These are phyloP conservation scores for Xanthorhoe spadicearia DNA, from an alignment of 2,888 invertebrate species.

Conservation along the genomic window DNA sequence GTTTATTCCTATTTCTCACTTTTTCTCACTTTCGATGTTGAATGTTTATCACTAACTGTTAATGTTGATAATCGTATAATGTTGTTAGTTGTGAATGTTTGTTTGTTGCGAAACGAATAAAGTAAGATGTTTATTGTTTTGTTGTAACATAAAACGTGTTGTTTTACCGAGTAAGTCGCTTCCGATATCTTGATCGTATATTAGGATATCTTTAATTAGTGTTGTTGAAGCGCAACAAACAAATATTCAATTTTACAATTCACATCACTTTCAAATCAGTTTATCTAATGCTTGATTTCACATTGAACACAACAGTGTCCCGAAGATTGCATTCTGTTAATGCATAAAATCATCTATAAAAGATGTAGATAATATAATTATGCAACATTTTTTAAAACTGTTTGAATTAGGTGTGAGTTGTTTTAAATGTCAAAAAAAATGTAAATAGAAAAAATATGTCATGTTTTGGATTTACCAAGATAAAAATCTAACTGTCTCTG, in stretches of 20 bases:
- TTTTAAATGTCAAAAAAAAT: slow-evolving; percentile 25
- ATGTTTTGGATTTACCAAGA: background rate
- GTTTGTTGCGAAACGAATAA: slow-evolving; percentile 36
- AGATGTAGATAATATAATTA: no score
- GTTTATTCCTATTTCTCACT: slow-evolving; percentile 78
- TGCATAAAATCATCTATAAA: no score
- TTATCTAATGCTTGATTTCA: background rate
- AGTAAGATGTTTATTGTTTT: slow-evolving; percentile 5
- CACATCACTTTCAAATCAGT: slow-evolving; percentile 10
- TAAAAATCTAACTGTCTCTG: no score
- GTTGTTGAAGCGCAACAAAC: slow-evolving; percentile 20
- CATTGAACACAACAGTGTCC: background rate
- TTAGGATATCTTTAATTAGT: background rate
- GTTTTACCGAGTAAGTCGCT: background rate
- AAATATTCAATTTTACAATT: slow-evolving; percentile 21
- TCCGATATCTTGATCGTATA: background rate
- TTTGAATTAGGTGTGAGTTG: slow-evolving; percentile 29
- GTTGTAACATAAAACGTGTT: background rate
- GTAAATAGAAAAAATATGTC: slow-evolving; percentile 34
- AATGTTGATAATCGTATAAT: slow-evolving; percentile 74
- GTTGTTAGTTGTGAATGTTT: slow-evolving; percentile 51
- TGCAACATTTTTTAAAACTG: slow-evolving; percentile 3
- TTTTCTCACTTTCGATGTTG: slow-evolving; percentile 83
- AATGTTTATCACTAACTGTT: slow-evolving; percentile 85
- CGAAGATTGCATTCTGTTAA: no score